Conservation (phyloP, 1,140 invertebrate genomes). For the Hylyphantes graminicola region DNA sequence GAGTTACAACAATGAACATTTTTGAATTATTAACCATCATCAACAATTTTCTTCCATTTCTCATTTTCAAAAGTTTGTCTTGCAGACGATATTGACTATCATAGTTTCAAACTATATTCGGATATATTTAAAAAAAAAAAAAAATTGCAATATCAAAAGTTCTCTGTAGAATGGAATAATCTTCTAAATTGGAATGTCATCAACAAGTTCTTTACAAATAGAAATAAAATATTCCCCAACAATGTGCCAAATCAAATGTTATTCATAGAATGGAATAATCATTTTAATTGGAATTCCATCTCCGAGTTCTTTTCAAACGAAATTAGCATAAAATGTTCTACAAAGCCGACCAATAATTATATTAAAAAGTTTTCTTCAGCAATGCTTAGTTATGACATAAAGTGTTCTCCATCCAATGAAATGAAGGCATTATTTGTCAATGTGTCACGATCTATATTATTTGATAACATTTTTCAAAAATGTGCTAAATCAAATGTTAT, state of each 20-base stretch:
- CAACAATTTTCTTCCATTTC: too few species aligned
- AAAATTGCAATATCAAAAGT: background rate
- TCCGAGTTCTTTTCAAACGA: too few species aligned
- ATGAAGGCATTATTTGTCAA: constrained; percentile 19
- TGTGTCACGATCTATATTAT: constrained; percentile 24
- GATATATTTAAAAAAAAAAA: too few species aligned
- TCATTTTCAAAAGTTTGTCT: too few species aligned
- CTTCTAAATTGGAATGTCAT: background rate
- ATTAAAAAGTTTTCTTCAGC: background rate
- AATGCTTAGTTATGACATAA: background rate
- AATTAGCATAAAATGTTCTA: background rate
- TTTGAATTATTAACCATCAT: too few species aligned
- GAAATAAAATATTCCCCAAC: background rate
- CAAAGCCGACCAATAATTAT: background rate
- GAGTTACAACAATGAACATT: too few species aligned
- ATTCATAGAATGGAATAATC: too few species aligned
- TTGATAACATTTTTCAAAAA: background rate
- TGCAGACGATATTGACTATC: too few species aligned
- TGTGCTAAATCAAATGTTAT: background rate
- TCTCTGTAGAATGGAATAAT: background rate
- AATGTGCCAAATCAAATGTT: too few species aligned
- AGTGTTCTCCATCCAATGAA: background rate
- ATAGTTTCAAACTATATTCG: too few species aligned
- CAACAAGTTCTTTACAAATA: background rate
- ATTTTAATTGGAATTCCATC: too few species aligned